These are phyloP conservation scores for Thelaira solivaga DNA, from an alignment of 2,888 invertebrate species.

Conservation along the genomic window DNA sequence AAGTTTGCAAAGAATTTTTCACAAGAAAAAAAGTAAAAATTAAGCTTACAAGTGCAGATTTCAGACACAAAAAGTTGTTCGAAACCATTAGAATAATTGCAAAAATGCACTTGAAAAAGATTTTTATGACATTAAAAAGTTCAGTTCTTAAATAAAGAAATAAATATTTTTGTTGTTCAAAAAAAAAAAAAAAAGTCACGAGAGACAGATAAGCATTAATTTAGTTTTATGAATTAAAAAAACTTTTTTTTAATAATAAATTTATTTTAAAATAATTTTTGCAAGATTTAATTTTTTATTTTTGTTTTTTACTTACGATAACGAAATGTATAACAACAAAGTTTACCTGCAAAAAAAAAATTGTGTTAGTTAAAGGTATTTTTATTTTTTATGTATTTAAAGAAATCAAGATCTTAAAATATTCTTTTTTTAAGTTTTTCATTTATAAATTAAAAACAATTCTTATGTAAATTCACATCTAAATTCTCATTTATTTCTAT, in stretches of 20 bases:
- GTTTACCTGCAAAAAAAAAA: no score
- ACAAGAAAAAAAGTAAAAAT: not conserved
- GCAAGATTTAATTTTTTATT: no score
- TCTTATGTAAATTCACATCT: not conserved
- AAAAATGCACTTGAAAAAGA: slow-evolving; percentile 1
- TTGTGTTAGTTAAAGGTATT: no score
- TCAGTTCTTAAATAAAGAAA: not conserved
- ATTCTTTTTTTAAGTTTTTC: not conserved
- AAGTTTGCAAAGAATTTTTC: not conserved
- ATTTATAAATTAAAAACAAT: not conserved
- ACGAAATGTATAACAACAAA: no score
- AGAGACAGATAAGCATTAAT: no score
- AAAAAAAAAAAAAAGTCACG: no score
- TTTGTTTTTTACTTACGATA: no score
- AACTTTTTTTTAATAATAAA: no score
- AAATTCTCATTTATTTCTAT: slow-evolving; percentile 1
- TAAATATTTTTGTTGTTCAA: not conserved
- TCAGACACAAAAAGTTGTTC: not conserved
- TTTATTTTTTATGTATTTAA: no score
- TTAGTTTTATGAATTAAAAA: no score
- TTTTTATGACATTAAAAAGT: not conserved
- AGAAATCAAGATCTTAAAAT: no score
- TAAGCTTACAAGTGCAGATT: slow-evolving; percentile 9
- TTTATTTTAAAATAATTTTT: no score
- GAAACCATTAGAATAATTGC: not conserved